Evolutionary conservation across 2,888 invertebrate species (phyloP).

Genomic region (Napeogenes inachia): DNA sequence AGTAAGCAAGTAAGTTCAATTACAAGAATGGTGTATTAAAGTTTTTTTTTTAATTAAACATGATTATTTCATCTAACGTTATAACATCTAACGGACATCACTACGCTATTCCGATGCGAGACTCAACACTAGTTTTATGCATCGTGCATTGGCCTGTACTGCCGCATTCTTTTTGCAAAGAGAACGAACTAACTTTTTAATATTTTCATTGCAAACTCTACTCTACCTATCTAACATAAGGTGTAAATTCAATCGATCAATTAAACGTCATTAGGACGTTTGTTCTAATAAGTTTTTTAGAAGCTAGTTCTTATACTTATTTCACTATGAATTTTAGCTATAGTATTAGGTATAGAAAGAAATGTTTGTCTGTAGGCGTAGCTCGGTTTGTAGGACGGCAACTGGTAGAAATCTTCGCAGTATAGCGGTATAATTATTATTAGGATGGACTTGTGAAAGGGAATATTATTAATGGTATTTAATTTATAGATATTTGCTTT

Average conservation of each 20-base stretch:
- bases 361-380: constrained; percentile 70
- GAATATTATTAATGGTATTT: constrained; percentile 23
- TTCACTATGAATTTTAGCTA: constrained; percentile 76
- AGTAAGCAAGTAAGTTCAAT: background rate
- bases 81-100: constrained; percentile 29
- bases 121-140: constrained; percentile 75
- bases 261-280: constrained; percentile 12
- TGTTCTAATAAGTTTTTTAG: constrained; percentile 53
- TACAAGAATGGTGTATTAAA: constrained; percentile 15
- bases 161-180: constrained; percentile 43
- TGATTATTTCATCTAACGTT: constrained; percentile 30
- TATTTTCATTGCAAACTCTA: constrained; percentile 27
- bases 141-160: constrained; percentile 77
- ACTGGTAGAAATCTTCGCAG: constrained; percentile 69
- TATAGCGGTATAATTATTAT: constrained; percentile 47
- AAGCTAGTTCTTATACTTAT: constrained; percentile 74
- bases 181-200: constrained; percentile 42
- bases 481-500: background rate
- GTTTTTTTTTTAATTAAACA: constrained; percentile 32
- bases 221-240: constrained; percentile 17
- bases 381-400: constrained; percentile 69
- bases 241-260: constrained; percentile 21
- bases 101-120: constrained; percentile 41
- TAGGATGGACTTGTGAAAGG: constrained; percentile 34
- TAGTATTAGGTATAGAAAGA: constrained; percentile 73